Conservation (phyloP, 1,140 invertebrate genomes). For the Bicyclus anynana region DNA sequence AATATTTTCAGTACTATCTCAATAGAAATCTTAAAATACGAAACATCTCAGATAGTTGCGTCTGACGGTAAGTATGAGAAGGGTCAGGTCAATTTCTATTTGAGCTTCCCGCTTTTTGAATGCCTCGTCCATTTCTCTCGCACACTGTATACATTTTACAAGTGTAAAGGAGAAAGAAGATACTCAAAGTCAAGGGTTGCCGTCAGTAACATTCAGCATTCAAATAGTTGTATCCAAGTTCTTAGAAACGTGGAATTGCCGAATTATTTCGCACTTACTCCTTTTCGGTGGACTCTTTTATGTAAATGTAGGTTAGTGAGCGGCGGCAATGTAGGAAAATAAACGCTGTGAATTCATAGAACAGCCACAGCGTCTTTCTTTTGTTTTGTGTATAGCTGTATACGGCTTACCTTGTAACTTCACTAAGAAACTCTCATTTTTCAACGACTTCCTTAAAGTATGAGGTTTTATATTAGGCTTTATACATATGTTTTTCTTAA, state of each 20-base stretch:
- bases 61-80: conserved; percentile 39
- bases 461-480: no score
- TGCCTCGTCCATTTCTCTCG: conserved; percentile 15
- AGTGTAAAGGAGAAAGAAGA: conserved; percentile 19
- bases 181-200: conserved; percentile 26
- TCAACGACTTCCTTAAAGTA: no score
- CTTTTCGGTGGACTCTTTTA: not conserved
- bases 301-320: not conserved
- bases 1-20: no score
- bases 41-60: conserved; percentile 23
- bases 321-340: no score
- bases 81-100: conserved; percentile 44
- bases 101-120: conserved; percentile 26
- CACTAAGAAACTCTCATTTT: no score
- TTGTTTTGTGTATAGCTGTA: no score
- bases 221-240: conserved; percentile 40
- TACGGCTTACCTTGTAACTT: no score
- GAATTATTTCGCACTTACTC: conserved; percentile 30
- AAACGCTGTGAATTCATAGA: no score
- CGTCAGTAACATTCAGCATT: conserved; percentile 38
- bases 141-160: not conserved
- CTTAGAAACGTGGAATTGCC: conserved; percentile 29
- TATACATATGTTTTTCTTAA: no score
- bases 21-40: conserved; percentile 11
- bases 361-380: no score